Base-by-base conservation (phyloP, 35 echinoderm and acorn worm genomes). In the Eucidaris tribuloides region DNA sequence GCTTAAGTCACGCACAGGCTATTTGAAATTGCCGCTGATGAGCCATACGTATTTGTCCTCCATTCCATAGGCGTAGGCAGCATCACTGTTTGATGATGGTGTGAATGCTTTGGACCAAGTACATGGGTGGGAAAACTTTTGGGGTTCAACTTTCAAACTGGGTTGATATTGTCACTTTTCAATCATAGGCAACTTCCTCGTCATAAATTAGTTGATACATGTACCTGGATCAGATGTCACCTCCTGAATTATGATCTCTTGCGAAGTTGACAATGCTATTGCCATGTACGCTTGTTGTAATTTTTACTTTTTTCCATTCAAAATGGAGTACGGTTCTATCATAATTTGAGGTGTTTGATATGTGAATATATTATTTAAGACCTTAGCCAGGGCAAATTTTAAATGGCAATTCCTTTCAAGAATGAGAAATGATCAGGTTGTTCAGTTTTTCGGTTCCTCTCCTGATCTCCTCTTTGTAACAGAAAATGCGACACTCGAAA, bases 161-260 rank as follows among this genome's bases (percentile, higher is more conserved):
- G 37, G 39, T 44, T 52, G 9, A 52, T 20, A 44, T 79, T 79
- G 38, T 22, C 37, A 44, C 32, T 79, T 29, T 20, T 33, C 27
- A 13, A 74, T 5, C 3, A 6, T 33, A 74, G 25, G 77, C 22
- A 20, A 44, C 39, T 13, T 44, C 48, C 45, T 23, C 19, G n/a
- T 62, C 77, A 5, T 79, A n/a, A n/a, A 46, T 5, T 9, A 4
- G 39, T n/a, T n/a, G n/a, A n/a, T n/a, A n/a, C n/a, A n/a, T n/a
- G 32, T 52, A 14, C 48, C 4, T 15, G 23, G 3, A 29, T 44
- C 46, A 41, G 23, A 71, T 58, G 49, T 79, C 23, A 60, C 34
- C 50, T 88, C 86, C 37, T 81, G 86, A 5, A 81, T 76, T 45
- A 81, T 62, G 39, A 88, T 81, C 6, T 78, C 45, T 37, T 34